Conservation (phyloP, 2,113 vertebrate genomes). For the Ellobius talpinus region DNA sequence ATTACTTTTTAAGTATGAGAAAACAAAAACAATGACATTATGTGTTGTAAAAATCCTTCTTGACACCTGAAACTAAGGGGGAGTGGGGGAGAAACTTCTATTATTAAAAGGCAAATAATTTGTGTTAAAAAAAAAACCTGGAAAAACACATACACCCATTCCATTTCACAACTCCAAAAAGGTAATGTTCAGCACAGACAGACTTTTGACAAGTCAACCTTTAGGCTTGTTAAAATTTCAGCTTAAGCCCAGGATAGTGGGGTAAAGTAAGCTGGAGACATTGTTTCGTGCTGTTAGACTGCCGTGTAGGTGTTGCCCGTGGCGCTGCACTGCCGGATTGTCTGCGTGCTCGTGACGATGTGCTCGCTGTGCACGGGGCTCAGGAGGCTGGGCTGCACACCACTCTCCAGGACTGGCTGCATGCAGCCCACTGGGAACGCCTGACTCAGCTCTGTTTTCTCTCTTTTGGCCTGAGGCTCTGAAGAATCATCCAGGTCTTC, state of each 20-base stretch:
- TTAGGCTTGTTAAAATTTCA: conserved; percentile 84
- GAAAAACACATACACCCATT: conserved; percentile 89
- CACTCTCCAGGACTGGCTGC: conserved; percentile 88
- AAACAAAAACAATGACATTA: conserved; percentile 87
- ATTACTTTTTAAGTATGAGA: conserved; percentile 87
- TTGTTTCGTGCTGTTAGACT: conserved; percentile 85
- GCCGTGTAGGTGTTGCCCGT: conserved; percentile 92
- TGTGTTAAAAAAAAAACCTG: conserved; percentile 83
- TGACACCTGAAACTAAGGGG: conserved; percentile 85
- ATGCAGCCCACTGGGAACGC: conserved; percentile 89
- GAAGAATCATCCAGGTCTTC: conserved; percentile 91
- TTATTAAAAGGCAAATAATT: conserved; percentile 85
- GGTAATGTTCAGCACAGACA: conserved; percentile 88
- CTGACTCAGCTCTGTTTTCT: conserved; percentile 90
- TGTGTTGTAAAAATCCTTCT: conserved; percentile 88
- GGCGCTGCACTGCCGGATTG: conserved; percentile 91
- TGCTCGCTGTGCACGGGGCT: conserved; percentile 91
- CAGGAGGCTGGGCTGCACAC: conserved; percentile 89
- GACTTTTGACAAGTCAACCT: conserved; percentile 87
- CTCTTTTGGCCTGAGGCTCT: conserved; percentile 90
- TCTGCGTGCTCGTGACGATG: conserved; percentile 89
- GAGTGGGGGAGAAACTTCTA: conserved; percentile 60
- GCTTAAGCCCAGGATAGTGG: conserved; percentile 84
- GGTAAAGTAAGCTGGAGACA: conserved; percentile 81
- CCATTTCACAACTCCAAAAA: conserved; percentile 88